Conservation (phyloP, 2,797 vertebrate genomes). For the Menidia menidia region DNA sequence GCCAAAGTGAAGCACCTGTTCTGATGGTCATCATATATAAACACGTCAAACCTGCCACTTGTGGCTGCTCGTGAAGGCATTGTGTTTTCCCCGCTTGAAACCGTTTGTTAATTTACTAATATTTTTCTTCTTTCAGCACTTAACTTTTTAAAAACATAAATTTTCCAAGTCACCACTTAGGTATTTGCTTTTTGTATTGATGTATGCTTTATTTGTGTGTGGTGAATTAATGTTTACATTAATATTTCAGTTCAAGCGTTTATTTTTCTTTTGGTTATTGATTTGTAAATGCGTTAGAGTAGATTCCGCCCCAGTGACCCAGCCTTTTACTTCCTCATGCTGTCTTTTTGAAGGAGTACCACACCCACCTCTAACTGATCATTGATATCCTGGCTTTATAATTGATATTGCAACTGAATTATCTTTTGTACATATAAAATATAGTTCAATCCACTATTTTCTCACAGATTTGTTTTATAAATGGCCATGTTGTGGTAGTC, state of each 20-base stretch:
- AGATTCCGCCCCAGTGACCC: not conserved
- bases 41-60: slow-evolving; percentile 31
- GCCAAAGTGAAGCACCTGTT: slow-evolving; percentile 6
- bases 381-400: not conserved
- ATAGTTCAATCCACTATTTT: not conserved
- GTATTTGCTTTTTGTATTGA: not conserved
- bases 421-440: not conserved
- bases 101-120: not conserved
- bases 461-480: not conserved
- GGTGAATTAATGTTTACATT: not conserved
- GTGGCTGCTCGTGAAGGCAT: not conserved
- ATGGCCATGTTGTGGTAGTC: slow-evolving; percentile 18
- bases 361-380: not conserved
- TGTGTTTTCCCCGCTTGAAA: not conserved
- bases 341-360: slow-evolving; percentile 1
- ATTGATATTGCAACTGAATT: not conserved
- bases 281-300: too few relatives aligned
- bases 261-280: not conserved
- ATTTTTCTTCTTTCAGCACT: not conserved
- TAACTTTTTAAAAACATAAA: not conserved
- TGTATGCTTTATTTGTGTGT: not conserved
- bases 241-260: not conserved
- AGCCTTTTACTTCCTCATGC: not conserved
- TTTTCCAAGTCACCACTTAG: not conserved
- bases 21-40: slow-evolving; percentile 33